Evolutionary conservation across 2,888 invertebrate genomes (phyloP), one percentile per base, ranked within the genome.

Genomic region (Criorhina ranunculi): DNA sequence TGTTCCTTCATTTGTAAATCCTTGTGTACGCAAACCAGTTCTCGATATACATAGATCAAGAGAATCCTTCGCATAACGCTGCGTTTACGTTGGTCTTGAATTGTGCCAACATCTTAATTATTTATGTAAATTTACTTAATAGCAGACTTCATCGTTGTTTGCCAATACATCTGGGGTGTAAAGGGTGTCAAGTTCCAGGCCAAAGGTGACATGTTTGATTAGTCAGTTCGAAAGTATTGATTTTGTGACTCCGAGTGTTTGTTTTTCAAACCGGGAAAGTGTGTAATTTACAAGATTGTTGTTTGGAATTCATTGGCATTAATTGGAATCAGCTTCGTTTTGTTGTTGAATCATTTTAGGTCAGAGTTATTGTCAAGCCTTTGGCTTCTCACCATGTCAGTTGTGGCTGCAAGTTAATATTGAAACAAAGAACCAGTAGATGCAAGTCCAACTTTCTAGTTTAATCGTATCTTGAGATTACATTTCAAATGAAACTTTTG

Each of bases 91-190:
- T 15, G 17, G 11, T 17, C 53, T 33, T 55, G 33, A 33, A 24
- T 33, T 33, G 33, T 33, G 33, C 53, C 31, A 12, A 29, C n/a
- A 29, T 12, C 5, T 31, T 15, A 53, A 53, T 53, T 53, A 53
- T 31, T 53, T 31, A 12, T 12, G 31, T 15, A 53, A 53, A 55
- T 55, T 55, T 55, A 55, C 53, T 6, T 31, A 31, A 31, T 55
- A 33, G 12, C 29, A 51, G n/a, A 12, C 8, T 15, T 31, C 6
- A 31, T 31, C 12, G 51, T n/a, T 8, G 51, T 12, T 8, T 31
- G 31, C 31, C 51, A 31, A 15, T 31, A 17, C 9, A 9, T 11
- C 33, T 33, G 0, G 15, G 15, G 7, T 33, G 15, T 24, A 24
- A 24, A 4, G 33, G 17, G 33, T 17, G 24, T 55, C 17, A 33